Percentiles rank a stretch among this genome's conserved stretches.
These are phyloP conservation scores for Phymanthus crucifer DNA, from an alignment of 92 coral and sea anemone genomes.

Conservation along the genomic window DNA sequence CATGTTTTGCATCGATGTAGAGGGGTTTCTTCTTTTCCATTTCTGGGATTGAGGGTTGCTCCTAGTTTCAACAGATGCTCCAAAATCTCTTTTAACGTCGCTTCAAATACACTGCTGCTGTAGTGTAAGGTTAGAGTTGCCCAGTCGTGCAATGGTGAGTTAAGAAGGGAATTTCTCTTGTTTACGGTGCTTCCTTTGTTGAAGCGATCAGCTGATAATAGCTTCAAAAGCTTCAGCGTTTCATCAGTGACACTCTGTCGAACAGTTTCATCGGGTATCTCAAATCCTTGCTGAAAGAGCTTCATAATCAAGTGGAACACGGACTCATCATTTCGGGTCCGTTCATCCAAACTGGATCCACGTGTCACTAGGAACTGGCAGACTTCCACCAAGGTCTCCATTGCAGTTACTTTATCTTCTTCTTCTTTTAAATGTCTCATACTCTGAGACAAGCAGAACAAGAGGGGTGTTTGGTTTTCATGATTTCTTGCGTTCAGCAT, in stretches of 20 bases:
- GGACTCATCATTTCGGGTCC: not conserved
- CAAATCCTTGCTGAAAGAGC: not conserved
- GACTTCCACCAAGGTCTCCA: not conserved
- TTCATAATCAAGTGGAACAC: not conserved
- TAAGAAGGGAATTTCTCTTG: not conserved
- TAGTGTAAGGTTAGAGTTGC: not conserved
- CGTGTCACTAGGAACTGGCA: not conserved
- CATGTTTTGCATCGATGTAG: slow-evolving; percentile 17
- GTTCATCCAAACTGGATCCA: not conserved
- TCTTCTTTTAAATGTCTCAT: not conserved
- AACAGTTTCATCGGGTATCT: not conserved
- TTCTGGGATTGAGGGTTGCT: slow-evolving; percentile 27
- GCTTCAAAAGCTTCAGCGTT: not conserved
- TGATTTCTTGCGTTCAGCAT: not conserved
- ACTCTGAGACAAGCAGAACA: not conserved
- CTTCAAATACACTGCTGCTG: not conserved
- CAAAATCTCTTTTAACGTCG: not conserved
- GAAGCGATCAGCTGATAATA: not conserved
- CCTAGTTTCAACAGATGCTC: slow-evolving; percentile 1
- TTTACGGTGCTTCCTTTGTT: not conserved
- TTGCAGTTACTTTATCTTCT: not conserved
- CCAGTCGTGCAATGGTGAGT: not conserved
- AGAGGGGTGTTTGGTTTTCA: not conserved
- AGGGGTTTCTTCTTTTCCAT: slow-evolving; percentile 11
- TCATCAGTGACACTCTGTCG: not conserved